Percentiles rank a stretch among this genome's conserved stretches.
Conservation (phyloP, 2,797 vertebrate genomes). For the Gymnoscopelus microlampas region DNA sequence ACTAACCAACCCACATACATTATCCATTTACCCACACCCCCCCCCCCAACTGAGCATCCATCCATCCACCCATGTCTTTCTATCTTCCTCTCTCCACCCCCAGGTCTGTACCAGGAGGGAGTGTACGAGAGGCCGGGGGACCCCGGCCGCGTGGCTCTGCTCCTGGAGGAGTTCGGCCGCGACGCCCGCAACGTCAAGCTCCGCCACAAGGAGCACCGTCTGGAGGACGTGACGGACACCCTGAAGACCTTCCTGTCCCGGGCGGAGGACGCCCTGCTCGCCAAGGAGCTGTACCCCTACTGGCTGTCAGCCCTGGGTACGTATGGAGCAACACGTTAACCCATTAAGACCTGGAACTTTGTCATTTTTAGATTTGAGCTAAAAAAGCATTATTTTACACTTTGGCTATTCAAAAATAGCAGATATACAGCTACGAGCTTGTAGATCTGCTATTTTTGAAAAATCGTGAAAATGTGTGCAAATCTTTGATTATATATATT, state of each 20-base stretch:
- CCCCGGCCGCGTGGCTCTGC: constrained; percentile 76
- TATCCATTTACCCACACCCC: not conserved
- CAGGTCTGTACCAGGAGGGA: constrained; percentile 90
- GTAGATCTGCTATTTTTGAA: no score
- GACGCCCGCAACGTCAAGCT: constrained; percentile 94
- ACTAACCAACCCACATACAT: no score
- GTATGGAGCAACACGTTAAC: not conserved
- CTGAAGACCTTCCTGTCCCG: constrained; percentile 90
- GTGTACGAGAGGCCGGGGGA: constrained; percentile 89
- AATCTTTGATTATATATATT: no score
- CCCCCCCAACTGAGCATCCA: not conserved
- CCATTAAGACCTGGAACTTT: no score
- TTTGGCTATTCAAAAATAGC: no score
- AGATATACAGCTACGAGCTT: no score
- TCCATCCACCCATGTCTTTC: not conserved
- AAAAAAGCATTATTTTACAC: no score
- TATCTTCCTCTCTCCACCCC: not conserved
- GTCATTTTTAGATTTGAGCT: no score
- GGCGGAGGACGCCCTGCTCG: constrained; percentile 91
- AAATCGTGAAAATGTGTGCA: no score
- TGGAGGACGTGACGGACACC: constrained; percentile 91
- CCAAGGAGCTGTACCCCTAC: constrained; percentile 95
- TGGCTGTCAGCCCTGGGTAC: constrained; percentile 90
- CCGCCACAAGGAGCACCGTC: constrained; percentile 86
- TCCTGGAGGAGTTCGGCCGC: constrained; percentile 88